Evolutionary conservation across 2,797 vertebrate genomes (phyloP).

Genomic region (Anguilla anguilla): DNA sequence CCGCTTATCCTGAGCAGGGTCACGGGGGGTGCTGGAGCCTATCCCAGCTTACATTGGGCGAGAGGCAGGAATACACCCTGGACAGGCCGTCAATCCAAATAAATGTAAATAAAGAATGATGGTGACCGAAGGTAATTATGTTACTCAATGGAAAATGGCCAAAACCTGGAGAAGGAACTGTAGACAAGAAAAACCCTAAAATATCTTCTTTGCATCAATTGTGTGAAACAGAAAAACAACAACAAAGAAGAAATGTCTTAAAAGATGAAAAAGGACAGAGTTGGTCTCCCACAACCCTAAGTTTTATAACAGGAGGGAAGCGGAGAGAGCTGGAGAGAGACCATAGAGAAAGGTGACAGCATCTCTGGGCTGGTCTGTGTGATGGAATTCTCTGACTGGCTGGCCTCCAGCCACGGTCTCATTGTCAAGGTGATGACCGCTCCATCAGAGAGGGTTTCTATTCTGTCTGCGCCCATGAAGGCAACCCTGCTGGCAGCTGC

Average conservation of each 20-base stretch:
- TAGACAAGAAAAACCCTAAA: neutral
- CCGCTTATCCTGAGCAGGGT: no score
- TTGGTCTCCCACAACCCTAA: neutral
- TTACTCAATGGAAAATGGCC: neutral
- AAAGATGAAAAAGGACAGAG: neutral
- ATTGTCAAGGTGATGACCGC: slow-evolving; percentile 69
- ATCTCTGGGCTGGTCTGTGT: slow-evolving; percentile 4
- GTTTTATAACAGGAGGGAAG: neutral
- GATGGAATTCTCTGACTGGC: slow-evolving; percentile 46
- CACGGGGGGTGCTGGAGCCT: no score
- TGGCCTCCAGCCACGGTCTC: slow-evolving; percentile 61
- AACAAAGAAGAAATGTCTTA: neutral
- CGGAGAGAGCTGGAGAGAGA: neutral
- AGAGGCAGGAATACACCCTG: no score
- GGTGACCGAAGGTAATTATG: neutral
- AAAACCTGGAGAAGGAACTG: neutral
- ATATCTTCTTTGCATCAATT: neutral
- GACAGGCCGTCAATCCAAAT: neutral
- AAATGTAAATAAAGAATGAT: neutral
- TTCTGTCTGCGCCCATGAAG: slow-evolving; percentile 62
- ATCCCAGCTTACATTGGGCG: no score
- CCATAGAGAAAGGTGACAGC: neutral
- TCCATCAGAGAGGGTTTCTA: slow-evolving; percentile 46
- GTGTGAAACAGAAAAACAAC: neutral
- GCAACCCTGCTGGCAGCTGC: slow-evolving; percentile 68